Conservation (phyloP, 37 sponge, comb jelly and placozoan genomes). For the Hormiphora californensis region DNA sequence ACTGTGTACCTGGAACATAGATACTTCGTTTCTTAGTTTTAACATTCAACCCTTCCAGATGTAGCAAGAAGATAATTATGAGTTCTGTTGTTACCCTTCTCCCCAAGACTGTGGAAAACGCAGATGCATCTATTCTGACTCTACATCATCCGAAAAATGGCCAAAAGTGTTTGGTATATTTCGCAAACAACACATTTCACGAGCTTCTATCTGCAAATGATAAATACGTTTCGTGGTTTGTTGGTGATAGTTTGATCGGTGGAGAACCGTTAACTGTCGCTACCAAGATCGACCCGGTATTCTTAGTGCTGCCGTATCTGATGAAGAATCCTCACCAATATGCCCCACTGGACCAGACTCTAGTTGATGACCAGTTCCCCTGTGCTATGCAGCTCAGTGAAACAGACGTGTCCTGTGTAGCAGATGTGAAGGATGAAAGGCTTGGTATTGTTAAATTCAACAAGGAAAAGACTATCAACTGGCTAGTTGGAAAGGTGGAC, state of each 20-base stretch:
- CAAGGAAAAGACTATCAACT: not conserved
- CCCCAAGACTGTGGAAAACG: too few species aligned
- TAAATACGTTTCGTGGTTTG: slow-evolving; percentile 44
- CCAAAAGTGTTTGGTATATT: slow-evolving; percentile 1
- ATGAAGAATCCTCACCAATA: not conserved
- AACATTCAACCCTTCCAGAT: too few species aligned
- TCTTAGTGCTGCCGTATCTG: slow-evolving; percentile 18
- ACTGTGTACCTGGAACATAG: too few species aligned
- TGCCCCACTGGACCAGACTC: slow-evolving; percentile 9
- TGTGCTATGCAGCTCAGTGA: not conserved
- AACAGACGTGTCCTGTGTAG: not conserved
- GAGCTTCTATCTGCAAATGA: slow-evolving; percentile 1
- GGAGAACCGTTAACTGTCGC: not conserved
- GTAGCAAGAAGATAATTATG: too few species aligned
- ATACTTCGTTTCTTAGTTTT: too few species aligned
- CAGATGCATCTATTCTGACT: not conserved
- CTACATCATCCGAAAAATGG: slow-evolving; percentile 12
- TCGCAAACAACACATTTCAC: not conserved
- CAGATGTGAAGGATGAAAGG: not conserved
- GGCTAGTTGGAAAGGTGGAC: not conserved
- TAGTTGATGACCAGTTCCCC: slow-evolving; percentile 32
- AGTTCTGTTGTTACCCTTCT: too few species aligned
- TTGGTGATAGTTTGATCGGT: slow-evolving; percentile 17
- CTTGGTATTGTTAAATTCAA: not conserved
- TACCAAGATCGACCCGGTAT: not conserved